Evolutionary conservation across 2,113 vertebrate genomes (phyloP).

Genomic region (Lepisosteus osseus): DNA sequence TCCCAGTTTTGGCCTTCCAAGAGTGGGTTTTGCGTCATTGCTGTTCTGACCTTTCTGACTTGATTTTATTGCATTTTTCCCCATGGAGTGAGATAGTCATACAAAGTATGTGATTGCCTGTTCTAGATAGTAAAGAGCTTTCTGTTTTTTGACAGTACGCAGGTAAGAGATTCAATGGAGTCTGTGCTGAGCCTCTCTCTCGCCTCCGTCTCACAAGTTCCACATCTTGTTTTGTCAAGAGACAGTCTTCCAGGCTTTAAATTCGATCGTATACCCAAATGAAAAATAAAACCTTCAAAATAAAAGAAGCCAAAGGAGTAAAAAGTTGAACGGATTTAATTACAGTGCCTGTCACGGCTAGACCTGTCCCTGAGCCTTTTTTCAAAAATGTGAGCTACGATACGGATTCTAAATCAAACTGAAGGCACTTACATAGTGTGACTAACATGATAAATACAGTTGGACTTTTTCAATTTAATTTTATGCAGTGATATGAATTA

Average conservation of each 20-base stretch:
- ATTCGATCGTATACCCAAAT: background rate
- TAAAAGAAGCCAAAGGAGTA: no score
- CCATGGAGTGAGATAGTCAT: slow-evolving; percentile 32
- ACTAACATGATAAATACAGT: no score
- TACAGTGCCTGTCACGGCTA: no score
- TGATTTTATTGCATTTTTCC: slow-evolving; percentile 4
- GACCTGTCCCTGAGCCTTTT: no score
- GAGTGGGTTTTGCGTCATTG: background rate
- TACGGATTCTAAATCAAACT: no score
- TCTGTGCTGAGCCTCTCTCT: slow-evolving; percentile 25
- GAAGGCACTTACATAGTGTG: no score
- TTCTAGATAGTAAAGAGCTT: slow-evolving; percentile 50
- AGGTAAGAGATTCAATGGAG: slow-evolving; percentile 31
- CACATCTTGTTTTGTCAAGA: slow-evolving; percentile 22
- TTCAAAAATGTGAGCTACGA: no score
- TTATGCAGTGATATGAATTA: no score
- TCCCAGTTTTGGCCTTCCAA: background rate
- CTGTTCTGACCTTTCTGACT: background rate
- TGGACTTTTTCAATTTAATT: no score
- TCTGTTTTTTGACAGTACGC: slow-evolving; percentile 35
- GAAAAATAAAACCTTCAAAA: background rate
- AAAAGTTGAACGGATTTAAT: no score
- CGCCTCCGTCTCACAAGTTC: slow-evolving; percentile 27
- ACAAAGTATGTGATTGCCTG: slow-evolving; percentile 40
- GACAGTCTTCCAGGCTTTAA: background rate